phyloP scores from a whole-genome alignment of 2,888 invertebrate genomes.

The Diplazon laetatorius region DNA sequence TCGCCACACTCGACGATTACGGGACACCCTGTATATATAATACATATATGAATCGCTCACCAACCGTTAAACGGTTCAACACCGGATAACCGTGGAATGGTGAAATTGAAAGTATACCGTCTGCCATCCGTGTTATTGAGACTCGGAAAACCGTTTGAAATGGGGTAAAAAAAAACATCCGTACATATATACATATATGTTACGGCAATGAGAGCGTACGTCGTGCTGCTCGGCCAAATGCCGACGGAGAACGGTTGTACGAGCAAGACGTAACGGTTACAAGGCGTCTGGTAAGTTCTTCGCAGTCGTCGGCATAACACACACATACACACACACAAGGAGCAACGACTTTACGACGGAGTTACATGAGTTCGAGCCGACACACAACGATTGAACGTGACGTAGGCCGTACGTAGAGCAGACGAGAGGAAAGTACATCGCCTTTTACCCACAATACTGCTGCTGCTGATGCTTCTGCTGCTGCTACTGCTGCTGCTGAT shows the following conservation, averaged over 20 bases:
- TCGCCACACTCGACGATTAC: too few species aligned
- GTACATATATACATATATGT: too few species aligned
- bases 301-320: neutral
- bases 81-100: neutral
- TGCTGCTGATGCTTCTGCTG: neutral
- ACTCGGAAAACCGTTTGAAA: conserved; percentile 27
- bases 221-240: neutral
- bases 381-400: conserved; percentile 6
- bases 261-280: conserved; percentile 20
- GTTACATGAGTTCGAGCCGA: conserved; percentile 32
- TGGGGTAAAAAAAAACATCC: conserved; percentile 34
- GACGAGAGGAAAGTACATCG: conserved; percentile 44
- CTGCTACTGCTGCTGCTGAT: neutral
- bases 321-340: neutral
- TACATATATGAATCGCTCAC: too few species aligned
- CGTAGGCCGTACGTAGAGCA: conserved; percentile 19
- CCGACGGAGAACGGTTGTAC: neutral
- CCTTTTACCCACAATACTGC: neutral
- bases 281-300: too few species aligned
- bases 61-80: neutral
- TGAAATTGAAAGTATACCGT: conserved; percentile 69
- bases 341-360: conserved; percentile 31
- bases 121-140: conserved; percentile 25
- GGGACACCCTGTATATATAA: too few species aligned
- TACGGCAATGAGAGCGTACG: neutral